Conservation (phyloP, 2,113 vertebrate genomes). For the Mesembrinibis cayennensis region DNA sequence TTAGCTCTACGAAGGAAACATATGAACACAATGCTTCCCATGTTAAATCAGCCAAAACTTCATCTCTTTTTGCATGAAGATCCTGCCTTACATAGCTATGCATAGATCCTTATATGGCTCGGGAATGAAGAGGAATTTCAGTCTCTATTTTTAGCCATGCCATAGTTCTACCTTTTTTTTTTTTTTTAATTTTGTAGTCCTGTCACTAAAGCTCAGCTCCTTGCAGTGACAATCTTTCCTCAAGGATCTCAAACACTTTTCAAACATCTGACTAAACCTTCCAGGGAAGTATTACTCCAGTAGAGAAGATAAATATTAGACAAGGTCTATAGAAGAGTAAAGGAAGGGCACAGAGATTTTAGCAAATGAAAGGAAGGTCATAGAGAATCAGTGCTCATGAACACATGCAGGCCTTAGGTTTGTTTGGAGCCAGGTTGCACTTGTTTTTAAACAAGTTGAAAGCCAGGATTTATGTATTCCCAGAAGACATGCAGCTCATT, state of each 20-base stretch:
- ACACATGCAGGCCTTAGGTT: not conserved
- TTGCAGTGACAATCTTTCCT: not conserved
- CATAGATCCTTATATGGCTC: constrained; percentile 25
- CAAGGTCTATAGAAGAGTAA: not conserved
- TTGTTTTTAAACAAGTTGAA: not conserved
- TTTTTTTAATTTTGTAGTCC: not conserved
- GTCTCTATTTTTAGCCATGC: constrained; percentile 7
- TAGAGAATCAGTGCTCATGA: not conserved
- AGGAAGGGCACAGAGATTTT: not conserved
- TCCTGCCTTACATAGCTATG: constrained; percentile 18
- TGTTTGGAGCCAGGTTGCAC: not conserved
- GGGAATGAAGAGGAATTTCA: constrained; percentile 24
- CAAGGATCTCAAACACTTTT: not conserved
- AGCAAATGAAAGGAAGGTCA: not conserved
- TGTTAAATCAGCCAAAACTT: constrained; percentile 40
- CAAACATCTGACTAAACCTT: not conserved
- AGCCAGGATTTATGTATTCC: not conserved
- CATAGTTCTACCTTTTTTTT: not conserved
- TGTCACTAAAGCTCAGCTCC: not conserved
- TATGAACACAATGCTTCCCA: constrained; percentile 43
- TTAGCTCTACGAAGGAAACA: constrained; percentile 29
- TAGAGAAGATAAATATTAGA: not conserved
- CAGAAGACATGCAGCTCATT: not conserved
- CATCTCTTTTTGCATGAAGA: not conserved
- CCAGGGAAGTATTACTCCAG: not conserved